Evolutionary conservation across 2,113 vertebrate genomes (phyloP).

Genomic region (Acanthisitta chloris): DNA sequence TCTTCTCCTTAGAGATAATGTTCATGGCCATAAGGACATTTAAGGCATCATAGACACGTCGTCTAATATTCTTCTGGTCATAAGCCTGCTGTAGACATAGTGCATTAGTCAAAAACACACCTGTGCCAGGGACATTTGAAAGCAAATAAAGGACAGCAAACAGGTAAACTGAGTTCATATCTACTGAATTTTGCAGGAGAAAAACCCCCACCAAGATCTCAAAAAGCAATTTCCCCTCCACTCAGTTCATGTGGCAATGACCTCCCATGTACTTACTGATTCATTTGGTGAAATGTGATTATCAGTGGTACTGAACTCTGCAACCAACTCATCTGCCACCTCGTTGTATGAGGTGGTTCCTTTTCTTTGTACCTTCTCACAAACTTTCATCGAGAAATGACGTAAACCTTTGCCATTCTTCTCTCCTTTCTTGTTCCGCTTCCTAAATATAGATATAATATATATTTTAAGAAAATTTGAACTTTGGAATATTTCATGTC

Average conservation of each 20-base stretch:
- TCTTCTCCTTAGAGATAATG: slow-evolving; percentile 99
- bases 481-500: slow-evolving; percentile 29
- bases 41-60: slow-evolving; percentile 96
- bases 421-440: slow-evolving; percentile 96
- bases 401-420: slow-evolving; percentile 97
- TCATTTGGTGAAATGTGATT: slow-evolving; percentile 95
- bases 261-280: slow-evolving; percentile 79
- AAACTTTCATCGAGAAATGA: slow-evolving; percentile 99
- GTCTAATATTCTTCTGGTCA: slow-evolving; percentile 98
- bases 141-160: background rate
- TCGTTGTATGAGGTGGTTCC: slow-evolving; percentile 98
- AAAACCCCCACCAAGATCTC: background rate
- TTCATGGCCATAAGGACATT: slow-evolving; percentile 99
- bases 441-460: slow-evolving; percentile 73
- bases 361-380: slow-evolving; percentile 98
- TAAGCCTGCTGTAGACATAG: slow-evolving; percentile 83
- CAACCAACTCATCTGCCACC: slow-evolving; percentile 96
- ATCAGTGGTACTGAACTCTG: slow-evolving; percentile 95
- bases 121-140: background rate
- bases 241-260: background rate
- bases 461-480: slow-evolving; percentile 42
- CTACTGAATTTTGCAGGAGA: background rate
- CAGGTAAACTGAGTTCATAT: background rate
- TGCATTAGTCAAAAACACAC: slow-evolving; percentile 1
- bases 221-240: slow-evolving; percentile 6